Evolutionary conservation across 2,113 vertebrate species (phyloP).

Genomic region (Actinemys pallida): DNA sequence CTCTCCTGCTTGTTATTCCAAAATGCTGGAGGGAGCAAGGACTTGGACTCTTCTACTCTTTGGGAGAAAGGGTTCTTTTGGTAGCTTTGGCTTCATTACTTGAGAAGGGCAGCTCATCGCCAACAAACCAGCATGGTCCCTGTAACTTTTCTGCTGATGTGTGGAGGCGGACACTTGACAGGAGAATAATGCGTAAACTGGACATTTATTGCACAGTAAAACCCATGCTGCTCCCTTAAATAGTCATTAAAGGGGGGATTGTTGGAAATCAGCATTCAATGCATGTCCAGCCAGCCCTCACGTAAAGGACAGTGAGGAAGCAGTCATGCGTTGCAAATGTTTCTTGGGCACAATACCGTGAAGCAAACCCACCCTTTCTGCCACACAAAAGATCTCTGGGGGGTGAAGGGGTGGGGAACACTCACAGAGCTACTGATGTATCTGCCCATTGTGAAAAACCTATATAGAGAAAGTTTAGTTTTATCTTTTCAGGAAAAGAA

Average conservation of each 20-base stretch:
- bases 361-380: background rate
- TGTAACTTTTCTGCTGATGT: background rate
- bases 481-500: background rate
- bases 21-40: background rate
- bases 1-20: background rate
- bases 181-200: background rate
- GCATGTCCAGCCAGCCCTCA: background rate
- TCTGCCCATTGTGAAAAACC: background rate
- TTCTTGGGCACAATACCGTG: background rate
- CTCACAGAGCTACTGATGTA: background rate
- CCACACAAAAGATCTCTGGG: background rate
- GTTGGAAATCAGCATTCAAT: background rate
- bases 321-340: background rate
- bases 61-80: background rate
- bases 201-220: slow-evolving; percentile 36
- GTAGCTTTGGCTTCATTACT: background rate
- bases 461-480: background rate
- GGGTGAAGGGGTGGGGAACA: background rate
- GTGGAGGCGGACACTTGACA: slow-evolving; percentile 1
- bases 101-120: background rate
- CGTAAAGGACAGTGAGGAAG: background rate
- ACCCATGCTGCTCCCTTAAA: background rate
- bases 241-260: background rate
- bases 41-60: background rate
- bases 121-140: slow-evolving; percentile 13